Evolutionary conservation across 2,888 invertebrate species (phyloP).

Genomic region (Morpho achilles): DNA sequence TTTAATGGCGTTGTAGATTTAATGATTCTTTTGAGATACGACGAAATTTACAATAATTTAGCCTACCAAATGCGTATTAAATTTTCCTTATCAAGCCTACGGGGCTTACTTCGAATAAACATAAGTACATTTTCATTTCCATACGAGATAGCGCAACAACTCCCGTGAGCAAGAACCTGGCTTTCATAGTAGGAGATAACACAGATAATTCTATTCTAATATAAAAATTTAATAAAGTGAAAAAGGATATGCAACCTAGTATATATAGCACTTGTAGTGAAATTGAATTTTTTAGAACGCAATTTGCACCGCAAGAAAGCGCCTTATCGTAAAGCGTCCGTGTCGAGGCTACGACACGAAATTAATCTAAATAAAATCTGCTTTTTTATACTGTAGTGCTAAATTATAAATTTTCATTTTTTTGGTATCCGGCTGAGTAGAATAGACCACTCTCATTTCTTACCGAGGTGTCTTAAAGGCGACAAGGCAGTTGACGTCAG

Average conservation of each 20-base stretch:
- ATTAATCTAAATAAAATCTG: slow-evolving; percentile 7
- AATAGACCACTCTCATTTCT: too few relatives aligned
- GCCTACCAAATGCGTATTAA: slow-evolving; percentile 7
- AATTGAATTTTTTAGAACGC: background rate
- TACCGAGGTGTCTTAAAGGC: too few relatives aligned
- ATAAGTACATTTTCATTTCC: slow-evolving; percentile 27
- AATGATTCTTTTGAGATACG: too few relatives aligned
- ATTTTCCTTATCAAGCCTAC: slow-evolving; percentile 22
- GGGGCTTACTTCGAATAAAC: slow-evolving; percentile 19
- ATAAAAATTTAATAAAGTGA: background rate
- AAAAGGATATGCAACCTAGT: background rate
- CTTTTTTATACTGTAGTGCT: background rate
- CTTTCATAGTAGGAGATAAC: slow-evolving; percentile 9
- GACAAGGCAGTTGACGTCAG: too few relatives aligned
- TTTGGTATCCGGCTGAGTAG: too few relatives aligned
- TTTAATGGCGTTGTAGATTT: too few relatives aligned
- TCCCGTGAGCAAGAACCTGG: slow-evolving; percentile 13
- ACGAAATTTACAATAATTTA: too few relatives aligned
- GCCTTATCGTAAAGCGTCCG: slow-evolving; percentile 8
- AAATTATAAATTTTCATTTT: too few relatives aligned
- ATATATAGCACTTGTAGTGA: too few relatives aligned
- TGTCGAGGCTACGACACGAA: slow-evolving; percentile 6
- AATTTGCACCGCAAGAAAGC: slow-evolving; percentile 6
- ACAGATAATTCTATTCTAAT: slow-evolving; percentile 12
- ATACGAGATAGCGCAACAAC: slow-evolving; percentile 24